Percentiles rank a stretch among this genome's conserved stretches.
These are phyloP conservation scores for Oreochromis spilurus DNA, from an alignment of 2,113 vertebrate species.

Conservation along the genomic window DNA sequence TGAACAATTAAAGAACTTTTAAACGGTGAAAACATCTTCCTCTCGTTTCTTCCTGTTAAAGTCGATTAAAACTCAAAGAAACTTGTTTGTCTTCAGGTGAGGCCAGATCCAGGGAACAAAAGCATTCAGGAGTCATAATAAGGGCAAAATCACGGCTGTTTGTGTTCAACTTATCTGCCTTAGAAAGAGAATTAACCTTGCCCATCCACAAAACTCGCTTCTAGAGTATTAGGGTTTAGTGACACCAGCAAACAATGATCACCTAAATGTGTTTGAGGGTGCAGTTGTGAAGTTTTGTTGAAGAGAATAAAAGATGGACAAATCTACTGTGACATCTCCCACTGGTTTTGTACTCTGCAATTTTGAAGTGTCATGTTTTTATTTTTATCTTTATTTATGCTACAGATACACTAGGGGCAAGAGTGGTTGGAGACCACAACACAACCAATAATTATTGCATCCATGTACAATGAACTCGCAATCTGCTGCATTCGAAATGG, in stretches of 20 bases:
- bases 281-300: neutral
- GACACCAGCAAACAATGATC: neutral
- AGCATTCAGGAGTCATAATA: neutral
- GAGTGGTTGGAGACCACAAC: neutral
- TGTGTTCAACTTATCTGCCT: neutral
- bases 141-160: neutral
- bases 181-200: neutral
- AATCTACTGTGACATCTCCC: neutral
- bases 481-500: neutral
- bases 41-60: neutral
- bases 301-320: neutral
- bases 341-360: neutral
- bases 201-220: neutral
- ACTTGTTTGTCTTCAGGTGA: neutral
- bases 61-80: neutral
- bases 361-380: neutral
- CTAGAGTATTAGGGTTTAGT: neutral
- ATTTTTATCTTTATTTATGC: neutral
- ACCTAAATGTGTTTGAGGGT: neutral
- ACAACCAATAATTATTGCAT: neutral
- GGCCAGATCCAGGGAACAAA: neutral
- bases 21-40: constrained; percentile 16
- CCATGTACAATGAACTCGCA: neutral
- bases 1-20: constrained; percentile 77
- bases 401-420: neutral